Evolutionary conservation across 2,113 vertebrate genomes (phyloP).

Genomic region (Fulica atra): DNA sequence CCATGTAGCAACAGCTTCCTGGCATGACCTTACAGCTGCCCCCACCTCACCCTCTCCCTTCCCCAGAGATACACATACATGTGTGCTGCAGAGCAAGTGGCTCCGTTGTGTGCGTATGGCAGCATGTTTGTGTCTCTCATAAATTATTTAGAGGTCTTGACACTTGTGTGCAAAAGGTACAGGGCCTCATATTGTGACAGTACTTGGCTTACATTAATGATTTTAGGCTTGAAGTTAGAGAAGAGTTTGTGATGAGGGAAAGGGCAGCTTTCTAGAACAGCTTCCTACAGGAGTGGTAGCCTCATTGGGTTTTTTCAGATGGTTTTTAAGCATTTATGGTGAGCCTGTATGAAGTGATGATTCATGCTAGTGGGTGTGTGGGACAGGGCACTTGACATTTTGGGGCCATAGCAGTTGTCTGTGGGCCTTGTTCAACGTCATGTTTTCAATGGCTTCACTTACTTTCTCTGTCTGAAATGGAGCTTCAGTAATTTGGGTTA

Average conservation of each 20-base stretch:
- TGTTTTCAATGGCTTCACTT: neutral
- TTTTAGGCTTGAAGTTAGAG: neutral
- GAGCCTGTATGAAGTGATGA: neutral
- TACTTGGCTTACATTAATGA: neutral
- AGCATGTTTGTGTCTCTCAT: fast-evolving
- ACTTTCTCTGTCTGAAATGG: neutral
- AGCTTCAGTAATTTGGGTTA: neutral
- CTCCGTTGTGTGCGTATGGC: neutral
- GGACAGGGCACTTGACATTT: neutral
- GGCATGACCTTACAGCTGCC: neutral
- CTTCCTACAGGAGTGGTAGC: neutral
- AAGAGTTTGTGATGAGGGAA: neutral
- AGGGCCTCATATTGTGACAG: neutral
- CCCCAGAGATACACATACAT: fast-evolving
- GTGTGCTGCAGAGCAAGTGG: neutral
- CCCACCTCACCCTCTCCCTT: neutral
- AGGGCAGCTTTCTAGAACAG: neutral
- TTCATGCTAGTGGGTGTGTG: neutral
- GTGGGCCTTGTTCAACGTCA: neutral
- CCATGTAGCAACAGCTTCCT: neutral
- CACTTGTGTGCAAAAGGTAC: neutral
- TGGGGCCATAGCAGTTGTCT: neutral
- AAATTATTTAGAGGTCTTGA: neutral
- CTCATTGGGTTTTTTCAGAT: neutral
- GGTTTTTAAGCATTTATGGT: neutral